Conservation (phyloP, 2,888 invertebrate species). For the Apamea sordens region DNA sequence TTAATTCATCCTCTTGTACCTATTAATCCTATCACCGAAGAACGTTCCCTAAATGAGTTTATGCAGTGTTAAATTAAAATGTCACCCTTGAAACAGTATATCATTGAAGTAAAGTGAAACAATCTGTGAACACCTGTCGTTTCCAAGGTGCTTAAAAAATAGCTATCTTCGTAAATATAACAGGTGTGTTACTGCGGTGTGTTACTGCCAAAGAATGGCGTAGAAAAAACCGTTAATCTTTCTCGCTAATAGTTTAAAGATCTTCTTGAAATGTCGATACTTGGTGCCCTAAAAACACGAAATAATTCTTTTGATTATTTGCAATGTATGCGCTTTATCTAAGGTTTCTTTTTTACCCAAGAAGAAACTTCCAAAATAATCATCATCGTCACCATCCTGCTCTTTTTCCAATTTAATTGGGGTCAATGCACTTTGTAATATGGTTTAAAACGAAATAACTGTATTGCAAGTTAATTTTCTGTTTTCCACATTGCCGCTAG, state of each 20-base stretch:
- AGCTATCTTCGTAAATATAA: conserved; percentile 26
- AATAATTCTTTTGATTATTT: neutral
- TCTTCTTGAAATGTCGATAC: conserved; percentile 14
- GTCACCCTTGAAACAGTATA: conserved; percentile 12
- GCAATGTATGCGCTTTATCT: neutral
- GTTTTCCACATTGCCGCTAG: conserved; percentile 24
- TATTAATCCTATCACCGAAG: neutral
- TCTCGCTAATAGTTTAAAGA: conserved; percentile 20
- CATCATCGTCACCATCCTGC: neutral
- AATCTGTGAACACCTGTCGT: conserved; percentile 45
- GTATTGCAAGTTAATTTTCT: neutral
- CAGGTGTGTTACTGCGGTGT: conserved; percentile 44
- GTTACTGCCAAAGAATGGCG: conserved; percentile 17
- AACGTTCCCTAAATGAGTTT: neutral
- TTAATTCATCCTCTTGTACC: neutral
- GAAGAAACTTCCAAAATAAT: neutral
- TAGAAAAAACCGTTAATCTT: conserved; percentile 33
- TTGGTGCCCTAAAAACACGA: neutral
- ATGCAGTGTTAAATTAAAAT: conserved; percentile 15
- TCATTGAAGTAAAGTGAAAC: conserved; percentile 8
- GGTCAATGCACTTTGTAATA: neutral
- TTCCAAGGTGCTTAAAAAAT: conserved; percentile 36
- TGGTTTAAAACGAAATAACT: neutral
- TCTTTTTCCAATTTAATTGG: neutral
- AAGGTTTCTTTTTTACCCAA: neutral